These are phyloP conservation scores for Phlogophora meticulosa DNA, from an alignment of 2,888 invertebrate species.

Conservation along the genomic window DNA sequence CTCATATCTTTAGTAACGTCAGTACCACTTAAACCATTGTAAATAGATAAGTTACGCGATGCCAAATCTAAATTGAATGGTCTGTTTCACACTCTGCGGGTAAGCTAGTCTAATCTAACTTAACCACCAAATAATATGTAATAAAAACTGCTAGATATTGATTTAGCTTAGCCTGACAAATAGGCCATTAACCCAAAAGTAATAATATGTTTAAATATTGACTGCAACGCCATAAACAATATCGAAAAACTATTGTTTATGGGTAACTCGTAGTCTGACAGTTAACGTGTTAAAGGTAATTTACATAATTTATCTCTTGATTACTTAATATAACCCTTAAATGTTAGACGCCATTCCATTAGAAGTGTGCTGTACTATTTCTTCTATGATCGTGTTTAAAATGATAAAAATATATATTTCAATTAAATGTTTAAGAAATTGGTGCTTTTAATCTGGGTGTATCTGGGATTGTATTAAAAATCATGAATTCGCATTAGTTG, in stretches of 20 bases:
- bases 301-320: too few relatives aligned
- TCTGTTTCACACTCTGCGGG: background rate
- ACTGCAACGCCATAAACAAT: too few relatives aligned
- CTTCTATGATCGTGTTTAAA: background rate
- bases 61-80: constrained; percentile 24
- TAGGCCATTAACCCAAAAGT: too few relatives aligned
- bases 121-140: background rate
- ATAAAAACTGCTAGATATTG: background rate
- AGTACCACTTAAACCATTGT: background rate
- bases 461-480: constrained; percentile 47
- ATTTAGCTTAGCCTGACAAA: too few relatives aligned
- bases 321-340: background rate
- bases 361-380: constrained; percentile 22
- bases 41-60: constrained; percentile 24
- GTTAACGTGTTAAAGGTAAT: too few relatives aligned
- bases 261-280: too few relatives aligned
- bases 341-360: constrained; percentile 1
- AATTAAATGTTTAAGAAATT: constrained; percentile 58
- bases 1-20: background rate
- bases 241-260: too few relatives aligned
- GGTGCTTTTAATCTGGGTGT: constrained; percentile 66
- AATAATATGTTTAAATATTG: too few relatives aligned
- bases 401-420: background rate
- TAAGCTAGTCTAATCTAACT: background rate
- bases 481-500: constrained; percentile 61